Base-by-base conservation (phyloP, 1,140 invertebrate genomes). In the Pemphigus obesinymphae region DNA sequence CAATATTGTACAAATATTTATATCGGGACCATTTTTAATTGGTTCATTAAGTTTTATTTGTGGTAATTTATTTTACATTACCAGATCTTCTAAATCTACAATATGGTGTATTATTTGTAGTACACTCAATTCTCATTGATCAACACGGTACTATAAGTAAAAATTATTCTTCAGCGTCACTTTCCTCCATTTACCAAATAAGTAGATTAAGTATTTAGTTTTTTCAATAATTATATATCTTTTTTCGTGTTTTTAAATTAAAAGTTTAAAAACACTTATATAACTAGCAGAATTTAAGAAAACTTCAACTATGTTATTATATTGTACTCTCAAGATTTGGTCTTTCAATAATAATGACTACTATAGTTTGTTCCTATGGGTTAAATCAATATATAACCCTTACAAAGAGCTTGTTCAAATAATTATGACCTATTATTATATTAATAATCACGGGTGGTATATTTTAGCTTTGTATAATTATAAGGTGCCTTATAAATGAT, bases 401-500 rank as follows among this genome's bases (percentile, higher is more conserved):
- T n/a, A n/a, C n/a, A 66, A 34, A 66, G n/a, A 70, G 23, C 66
- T 70, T 43, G 1, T 45, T 68, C 11, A 70, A 45, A 45, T 3
- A 26, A 45, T 26, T 45, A 70, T 13, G 8, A 29, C 23, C 37
- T 45, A 20, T 0, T 40, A 37, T 37, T 70, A 70, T 45, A 15
- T 68, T 70, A 29, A 50, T 73, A 73, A 43, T 70, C 13, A 7
- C n/a, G 23, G 70, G 43, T 50, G 11, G 43, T 73, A 48, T 20
- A 50, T 48, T 73, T 48, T 73, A 31, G 43, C 17, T 50, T 48
- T 31, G 43, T 73, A 20, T 31, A 31, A 73, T 48, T 48, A 73
- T 73, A 48, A 73, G 70, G 70, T 73, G 70, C 70, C 70, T 73
- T 73, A 73, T 29, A n/a, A 45, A 17, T 37, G n/a, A 68, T 68